Evolutionary conservation across 2,113 vertebrate genomes (phyloP).

Genomic region (Tragelaphus imberbis): DNA sequence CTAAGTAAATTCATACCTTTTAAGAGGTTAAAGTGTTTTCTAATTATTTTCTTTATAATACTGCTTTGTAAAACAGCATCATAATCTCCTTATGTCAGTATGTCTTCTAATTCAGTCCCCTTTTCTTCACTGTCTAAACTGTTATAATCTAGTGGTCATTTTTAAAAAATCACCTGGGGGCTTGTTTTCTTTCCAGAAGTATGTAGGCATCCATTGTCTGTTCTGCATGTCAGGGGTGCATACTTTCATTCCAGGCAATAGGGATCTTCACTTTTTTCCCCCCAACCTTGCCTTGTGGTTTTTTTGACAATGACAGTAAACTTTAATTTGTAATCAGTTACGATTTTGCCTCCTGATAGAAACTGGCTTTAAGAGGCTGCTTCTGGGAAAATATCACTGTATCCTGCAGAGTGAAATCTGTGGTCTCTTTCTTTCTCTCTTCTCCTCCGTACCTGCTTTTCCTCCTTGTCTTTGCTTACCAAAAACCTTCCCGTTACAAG

Average conservation of each 20-base stretch:
- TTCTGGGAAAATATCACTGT: background rate
- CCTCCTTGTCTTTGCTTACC: background rate
- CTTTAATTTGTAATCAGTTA: background rate
- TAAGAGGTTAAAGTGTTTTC: background rate
- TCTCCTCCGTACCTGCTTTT: background rate
- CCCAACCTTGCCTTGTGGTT: background rate
- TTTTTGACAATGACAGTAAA: background rate
- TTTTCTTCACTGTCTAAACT: constrained; percentile 1
- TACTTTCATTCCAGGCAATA: background rate
- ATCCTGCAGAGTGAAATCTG: background rate
- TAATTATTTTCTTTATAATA: background rate
- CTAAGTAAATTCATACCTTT: background rate
- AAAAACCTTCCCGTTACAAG: background rate
- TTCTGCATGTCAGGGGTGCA: background rate
- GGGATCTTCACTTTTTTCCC: background rate
- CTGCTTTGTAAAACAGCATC: background rate
- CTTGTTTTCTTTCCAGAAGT: constrained; percentile 10
- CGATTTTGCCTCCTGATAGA: background rate
- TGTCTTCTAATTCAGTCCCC: constrained; percentile 7
- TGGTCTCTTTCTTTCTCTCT: background rate
- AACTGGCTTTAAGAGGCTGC: background rate
- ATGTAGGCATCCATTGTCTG: background rate
- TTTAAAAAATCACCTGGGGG: background rate
- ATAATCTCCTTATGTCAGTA: background rate
- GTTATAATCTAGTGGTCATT: background rate